Evolutionary conservation across 2,113 vertebrate genomes (phyloP), one percentile per base, ranked within the genome.

Genomic region (Platysternon megacephalum): DNA sequence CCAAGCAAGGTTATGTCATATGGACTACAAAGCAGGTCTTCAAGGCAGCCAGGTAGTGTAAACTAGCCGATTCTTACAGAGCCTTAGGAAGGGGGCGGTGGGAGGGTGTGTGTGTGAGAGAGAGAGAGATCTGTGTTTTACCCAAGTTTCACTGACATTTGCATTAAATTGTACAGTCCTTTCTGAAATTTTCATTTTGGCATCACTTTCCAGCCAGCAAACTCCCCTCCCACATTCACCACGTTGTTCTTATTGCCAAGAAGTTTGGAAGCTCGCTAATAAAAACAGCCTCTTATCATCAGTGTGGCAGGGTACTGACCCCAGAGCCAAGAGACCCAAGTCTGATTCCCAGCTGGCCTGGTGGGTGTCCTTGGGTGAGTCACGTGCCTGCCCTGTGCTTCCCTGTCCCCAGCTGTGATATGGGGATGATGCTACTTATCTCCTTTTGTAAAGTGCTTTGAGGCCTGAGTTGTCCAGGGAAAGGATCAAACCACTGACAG

Each of bases 11-110:
- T 44, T 76, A 28, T 1, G 0, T 35, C 80, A 29, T 1, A 2
- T 3, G 5, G 44, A 78, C 39, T 55, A 76, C 14, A 16, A 0
- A 0, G 72, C 14, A 17, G 4, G 10, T 56, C 39, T 61, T 68
- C 0, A 3, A 28, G 46, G 78, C 46, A 49, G 8, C 46, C 29
- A 51, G 29, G 17, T n/a, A 22, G 32, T 32, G 48, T 49, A 21
- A 51, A 51, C 16, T 17, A 48, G 9, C 78, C 39, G 13, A 13
- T 5, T 76, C 39, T 48, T 51, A 29, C 16, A 35, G 78, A 35
- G 78, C 8, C 16, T 79, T 49, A 21, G 28, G 28, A 49, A 79
- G 28, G 29, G 4, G 17, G 9, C 1, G 6, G 65, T 35, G 26
- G 29, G 11, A 6, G 35, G 1, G 26, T 46, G 44, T 6, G 74